Conservation (phyloP, 1,140 invertebrate genomes). For the Euura lappo region DNA sequence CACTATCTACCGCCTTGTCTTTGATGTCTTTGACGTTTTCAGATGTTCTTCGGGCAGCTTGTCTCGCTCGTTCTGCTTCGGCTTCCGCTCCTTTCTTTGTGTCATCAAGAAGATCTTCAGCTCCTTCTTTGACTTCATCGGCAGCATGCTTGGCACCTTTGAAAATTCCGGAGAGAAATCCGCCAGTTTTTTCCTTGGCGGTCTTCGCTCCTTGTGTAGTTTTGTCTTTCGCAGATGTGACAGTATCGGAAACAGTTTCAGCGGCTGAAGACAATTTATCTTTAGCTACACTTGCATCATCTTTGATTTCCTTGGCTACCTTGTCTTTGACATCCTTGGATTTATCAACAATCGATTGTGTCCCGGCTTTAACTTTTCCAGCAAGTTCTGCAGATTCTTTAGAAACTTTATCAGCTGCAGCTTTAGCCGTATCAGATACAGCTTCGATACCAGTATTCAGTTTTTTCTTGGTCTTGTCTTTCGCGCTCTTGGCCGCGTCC, state of each 20-base stretch:
- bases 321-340: background rate
- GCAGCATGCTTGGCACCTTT: slow-evolving; percentile 37
- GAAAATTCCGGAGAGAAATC: slow-evolving; percentile 41
- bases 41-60: background rate
- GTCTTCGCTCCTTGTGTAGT: slow-evolving; percentile 32
- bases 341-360: background rate
- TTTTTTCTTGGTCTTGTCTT: slow-evolving; percentile 1
- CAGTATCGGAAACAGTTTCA: slow-evolving; percentile 17
- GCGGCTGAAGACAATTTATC: slow-evolving; percentile 19
- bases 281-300: slow-evolving; percentile 23
- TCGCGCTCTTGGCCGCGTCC: background rate
- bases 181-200: slow-evolving; percentile 36
- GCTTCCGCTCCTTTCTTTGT: slow-evolving; percentile 29
- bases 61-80: background rate
- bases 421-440: background rate
- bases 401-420: slow-evolving; percentile 1
- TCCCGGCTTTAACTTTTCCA: background rate
- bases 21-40: background rate
- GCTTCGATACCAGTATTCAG: background rate
- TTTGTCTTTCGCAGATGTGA: slow-evolving; percentile 19
- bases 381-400: background rate
- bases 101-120: slow-evolving; percentile 30
- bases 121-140: slow-evolving; percentile 28
- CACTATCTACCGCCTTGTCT: slow-evolving; percentile 1
- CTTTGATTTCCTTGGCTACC: slow-evolving; percentile 24